These are phyloP conservation scores for Salmo trutta DNA, from an alignment of 2,797 vertebrate genomes.

Conservation along the genomic window DNA sequence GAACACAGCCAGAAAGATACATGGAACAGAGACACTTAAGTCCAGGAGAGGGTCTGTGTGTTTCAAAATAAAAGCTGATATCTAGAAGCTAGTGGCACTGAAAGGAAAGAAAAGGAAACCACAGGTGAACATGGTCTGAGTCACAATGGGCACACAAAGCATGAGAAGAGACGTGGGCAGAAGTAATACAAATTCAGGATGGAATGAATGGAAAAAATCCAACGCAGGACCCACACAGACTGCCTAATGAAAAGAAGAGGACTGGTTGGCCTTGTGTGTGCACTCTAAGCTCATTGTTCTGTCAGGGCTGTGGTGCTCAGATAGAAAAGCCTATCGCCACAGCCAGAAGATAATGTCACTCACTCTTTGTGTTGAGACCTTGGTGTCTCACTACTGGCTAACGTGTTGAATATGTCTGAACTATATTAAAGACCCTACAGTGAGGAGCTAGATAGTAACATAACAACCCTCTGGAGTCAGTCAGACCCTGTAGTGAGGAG, in stretches of 20 bases:
- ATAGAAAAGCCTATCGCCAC: conserved; percentile 51
- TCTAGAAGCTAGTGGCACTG: conserved; percentile 24
- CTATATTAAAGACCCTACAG: neutral
- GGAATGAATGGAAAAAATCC: conserved; percentile 68
- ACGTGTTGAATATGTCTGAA: conserved; percentile 34
- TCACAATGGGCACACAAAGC: conserved; percentile 60
- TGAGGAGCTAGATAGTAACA: neutral
- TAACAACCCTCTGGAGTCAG: no score
- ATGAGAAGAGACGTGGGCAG: conserved; percentile 49
- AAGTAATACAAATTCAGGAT: conserved; percentile 72
- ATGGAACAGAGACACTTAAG: conserved; percentile 25
- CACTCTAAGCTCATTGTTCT: conserved; percentile 46
- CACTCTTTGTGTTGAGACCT: conserved; percentile 58
- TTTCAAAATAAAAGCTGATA: conserved; percentile 39
- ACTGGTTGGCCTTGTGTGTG: conserved; percentile 57
- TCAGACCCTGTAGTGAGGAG: no score
- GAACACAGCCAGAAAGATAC: neutral
- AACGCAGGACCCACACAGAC: conserved; percentile 48
- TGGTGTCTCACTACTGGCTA: conserved; percentile 44
- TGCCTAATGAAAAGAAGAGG: conserved; percentile 54
- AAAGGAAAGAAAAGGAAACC: conserved; percentile 50
- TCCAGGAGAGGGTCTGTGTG: conserved; percentile 22
- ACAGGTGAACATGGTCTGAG: conserved; percentile 33
- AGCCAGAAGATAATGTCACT: conserved; percentile 69
- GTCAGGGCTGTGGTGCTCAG: conserved; percentile 59